These are phyloP conservation scores for Perodicticus potto DNA, from an alignment of 2,797 vertebrate species.

Conservation along the genomic window DNA sequence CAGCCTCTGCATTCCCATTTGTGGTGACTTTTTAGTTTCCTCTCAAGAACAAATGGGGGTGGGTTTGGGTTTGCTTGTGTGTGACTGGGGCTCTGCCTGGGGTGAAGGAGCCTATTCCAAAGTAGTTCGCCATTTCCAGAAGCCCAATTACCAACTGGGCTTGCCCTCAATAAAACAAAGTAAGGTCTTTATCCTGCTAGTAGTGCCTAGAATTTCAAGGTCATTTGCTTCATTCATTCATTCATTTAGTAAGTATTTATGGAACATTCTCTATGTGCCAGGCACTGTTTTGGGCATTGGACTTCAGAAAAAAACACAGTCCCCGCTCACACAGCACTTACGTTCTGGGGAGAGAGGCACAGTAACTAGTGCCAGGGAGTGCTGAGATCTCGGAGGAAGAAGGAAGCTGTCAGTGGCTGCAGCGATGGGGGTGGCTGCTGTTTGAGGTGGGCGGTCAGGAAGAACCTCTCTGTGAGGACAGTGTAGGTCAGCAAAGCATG, in stretches of 20 bases:
- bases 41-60: background rate
- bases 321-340: background rate
- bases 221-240: background rate
- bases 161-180: background rate
- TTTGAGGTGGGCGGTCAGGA: background rate
- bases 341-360: background rate
- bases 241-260: background rate
- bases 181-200: background rate
- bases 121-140: background rate
- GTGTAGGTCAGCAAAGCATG: background rate
- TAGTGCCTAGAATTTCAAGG: background rate
- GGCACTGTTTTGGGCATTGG: background rate
- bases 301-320: background rate
- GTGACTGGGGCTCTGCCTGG: background rate
- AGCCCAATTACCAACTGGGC: background rate
- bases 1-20: background rate
- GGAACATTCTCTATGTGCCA: background rate
- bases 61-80: background rate
- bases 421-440: background rate
- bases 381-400: background rate
- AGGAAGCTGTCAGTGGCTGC: background rate
- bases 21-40: background rate
- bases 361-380: background rate
- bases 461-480: background rate
- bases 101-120: no score